Evolutionary conservation across 2,797 vertebrate species (phyloP).

Genomic region (Melanitta fusca): DNA sequence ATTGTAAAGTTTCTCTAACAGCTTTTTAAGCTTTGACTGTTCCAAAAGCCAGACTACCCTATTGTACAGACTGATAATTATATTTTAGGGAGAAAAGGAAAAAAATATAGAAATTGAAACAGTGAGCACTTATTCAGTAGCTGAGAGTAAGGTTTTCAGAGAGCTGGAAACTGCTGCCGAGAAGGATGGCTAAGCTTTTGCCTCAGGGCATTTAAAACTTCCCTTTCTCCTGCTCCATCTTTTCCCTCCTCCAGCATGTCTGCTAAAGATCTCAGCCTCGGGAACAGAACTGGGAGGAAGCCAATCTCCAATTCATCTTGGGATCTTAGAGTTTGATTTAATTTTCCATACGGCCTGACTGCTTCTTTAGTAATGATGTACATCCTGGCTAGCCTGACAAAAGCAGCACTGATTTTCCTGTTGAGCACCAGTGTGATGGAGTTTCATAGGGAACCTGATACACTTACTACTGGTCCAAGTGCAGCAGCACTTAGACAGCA

Average conservation of each 20-base stretch:
- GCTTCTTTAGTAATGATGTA: background rate
- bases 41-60: background rate
- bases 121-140: background rate
- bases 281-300: slow-evolving; percentile 25
- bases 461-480: background rate
- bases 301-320: slow-evolving; percentile 18
- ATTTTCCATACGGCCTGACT: background rate
- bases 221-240: background rate
- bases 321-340: background rate
- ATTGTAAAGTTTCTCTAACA: background rate
- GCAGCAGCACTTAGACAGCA: slow-evolving; percentile 5
- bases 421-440: background rate
- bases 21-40: background rate
- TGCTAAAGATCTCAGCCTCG: slow-evolving; percentile 32
- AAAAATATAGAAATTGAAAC: background rate
- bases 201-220: background rate
- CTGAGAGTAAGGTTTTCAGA: background rate
- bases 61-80: background rate
- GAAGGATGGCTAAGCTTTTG: background rate
- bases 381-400: background rate
- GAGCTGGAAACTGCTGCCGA: background rate
- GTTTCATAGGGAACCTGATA: slow-evolving; percentile 24
- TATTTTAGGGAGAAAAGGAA: background rate
- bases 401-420: background rate
- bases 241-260: background rate